Percentiles rank a stretch among this genome's conserved stretches.
These are phyloP conservation scores for Rhyacophila evoluta DNA, from an alignment of 2,888 invertebrate species.

Conservation along the genomic window DNA sequence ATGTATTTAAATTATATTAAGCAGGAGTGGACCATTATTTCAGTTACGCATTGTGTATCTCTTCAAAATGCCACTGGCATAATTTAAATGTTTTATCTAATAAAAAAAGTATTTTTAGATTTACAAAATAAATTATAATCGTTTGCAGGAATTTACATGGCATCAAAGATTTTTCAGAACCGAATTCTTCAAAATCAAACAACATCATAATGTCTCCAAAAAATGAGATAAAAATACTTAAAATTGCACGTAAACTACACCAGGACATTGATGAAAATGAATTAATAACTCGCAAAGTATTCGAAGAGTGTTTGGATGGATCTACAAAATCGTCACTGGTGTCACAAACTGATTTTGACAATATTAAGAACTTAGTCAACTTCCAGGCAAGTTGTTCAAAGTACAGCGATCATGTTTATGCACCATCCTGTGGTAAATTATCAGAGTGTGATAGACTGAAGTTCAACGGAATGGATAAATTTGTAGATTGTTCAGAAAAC, in stretches of 20 bases:
- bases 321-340: background rate
- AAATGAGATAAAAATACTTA: background rate
- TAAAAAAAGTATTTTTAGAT: no score
- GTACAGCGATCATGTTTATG: background rate
- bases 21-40: no score
- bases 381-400: background rate
- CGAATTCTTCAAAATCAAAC: background rate
- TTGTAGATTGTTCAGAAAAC: no score
- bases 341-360: background rate
- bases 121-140: background rate
- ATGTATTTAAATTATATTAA: no score
- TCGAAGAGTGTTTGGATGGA: background rate
- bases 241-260: background rate
- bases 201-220: background rate
- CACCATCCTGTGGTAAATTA: background rate
- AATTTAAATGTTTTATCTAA: no score
- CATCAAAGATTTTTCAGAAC: background rate
- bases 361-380: background rate
- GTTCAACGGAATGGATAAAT: background rate
- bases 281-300: background rate
- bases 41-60: no score
- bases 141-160: background rate
- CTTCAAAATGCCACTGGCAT: no score
- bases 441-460: background rate
- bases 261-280: background rate